phyloP scores from a whole-genome alignment of 2,797 vertebrate genomes.

The Holocentrus rufus region DNA sequence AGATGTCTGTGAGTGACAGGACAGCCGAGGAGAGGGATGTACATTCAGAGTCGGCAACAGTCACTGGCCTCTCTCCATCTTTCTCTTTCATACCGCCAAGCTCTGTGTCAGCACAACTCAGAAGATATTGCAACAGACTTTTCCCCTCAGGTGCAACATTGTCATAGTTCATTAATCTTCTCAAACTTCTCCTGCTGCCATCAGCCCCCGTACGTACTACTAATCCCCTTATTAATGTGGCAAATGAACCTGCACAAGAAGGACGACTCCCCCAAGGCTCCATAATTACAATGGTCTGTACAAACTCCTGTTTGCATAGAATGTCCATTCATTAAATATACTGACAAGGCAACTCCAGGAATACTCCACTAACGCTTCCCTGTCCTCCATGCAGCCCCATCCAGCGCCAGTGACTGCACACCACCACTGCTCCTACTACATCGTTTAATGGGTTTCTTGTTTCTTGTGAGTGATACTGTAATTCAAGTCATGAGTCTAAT shows the following conservation, averaged over 20 bases:
- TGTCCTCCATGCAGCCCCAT: conserved; percentile 24
- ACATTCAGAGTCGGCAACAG: conserved; percentile 71
- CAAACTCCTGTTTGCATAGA: conserved; percentile 82
- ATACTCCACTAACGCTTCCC: conserved; percentile 36
- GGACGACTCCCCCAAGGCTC: conserved; percentile 83
- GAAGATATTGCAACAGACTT: conserved; percentile 85
- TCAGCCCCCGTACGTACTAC: conserved; percentile 81
- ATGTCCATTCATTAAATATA: conserved; percentile 79
- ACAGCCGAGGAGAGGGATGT: conserved; percentile 65
- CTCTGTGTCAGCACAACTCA: conserved; percentile 81
- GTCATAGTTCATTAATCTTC: conserved; percentile 91
- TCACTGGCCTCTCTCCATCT: conserved; percentile 75
- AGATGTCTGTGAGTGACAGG: conserved; percentile 55
- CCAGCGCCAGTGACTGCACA: conserved; percentile 23
- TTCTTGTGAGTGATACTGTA: conserved; percentile 39
- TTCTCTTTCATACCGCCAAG: conserved; percentile 68
- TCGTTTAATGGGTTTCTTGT: conserved; percentile 40
- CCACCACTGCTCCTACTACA: conserved; percentile 30
- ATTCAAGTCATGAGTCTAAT: conserved; percentile 21
- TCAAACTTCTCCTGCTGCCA: conserved; percentile 83
- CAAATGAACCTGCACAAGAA: conserved; percentile 86
- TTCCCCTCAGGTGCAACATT: conserved; percentile 88
- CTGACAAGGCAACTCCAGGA: conserved; percentile 65
- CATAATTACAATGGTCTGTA: conserved; percentile 86
- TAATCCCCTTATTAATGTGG: conserved; percentile 89